phyloP scores from a whole-genome alignment of 2,113 vertebrate species.

The Pedionomus torquatus region DNA sequence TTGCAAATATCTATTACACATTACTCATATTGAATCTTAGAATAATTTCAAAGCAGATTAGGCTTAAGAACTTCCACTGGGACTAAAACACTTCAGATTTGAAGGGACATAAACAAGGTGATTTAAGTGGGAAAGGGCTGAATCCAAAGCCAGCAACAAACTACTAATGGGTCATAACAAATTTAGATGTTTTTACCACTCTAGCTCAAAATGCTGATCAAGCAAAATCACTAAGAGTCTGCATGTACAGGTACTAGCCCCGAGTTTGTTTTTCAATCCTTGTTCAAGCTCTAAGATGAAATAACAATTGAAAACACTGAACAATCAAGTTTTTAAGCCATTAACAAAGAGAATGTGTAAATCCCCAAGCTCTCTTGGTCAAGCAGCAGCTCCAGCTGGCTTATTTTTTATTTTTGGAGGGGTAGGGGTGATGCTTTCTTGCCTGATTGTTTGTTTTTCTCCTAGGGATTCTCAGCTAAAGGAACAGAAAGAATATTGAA shows the following conservation, averaged over 20 bases:
- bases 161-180: background rate
- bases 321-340: background rate
- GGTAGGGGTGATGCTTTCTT: background rate
- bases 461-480: background rate
- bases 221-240: background rate
- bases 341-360: background rate
- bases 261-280: background rate
- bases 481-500: background rate
- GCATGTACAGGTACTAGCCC: background rate
- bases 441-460: background rate
- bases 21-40: background rate
- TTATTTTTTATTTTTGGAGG: background rate
- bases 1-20: background rate
- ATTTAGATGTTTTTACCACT: background rate
- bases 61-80: background rate
- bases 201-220: background rate
- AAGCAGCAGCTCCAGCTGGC: background rate
- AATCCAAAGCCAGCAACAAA: background rate
- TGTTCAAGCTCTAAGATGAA: background rate
- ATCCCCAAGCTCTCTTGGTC: background rate
- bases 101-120: background rate
- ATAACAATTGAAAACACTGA: background rate
- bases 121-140: background rate
- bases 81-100: background rate
- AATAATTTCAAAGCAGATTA: background rate